A percentile compares a stretch with the other conserved stretches of the same genome.
Evolutionary conservation across 2,113 vertebrate genomes (phyloP).

Genomic region (Tichodroma muraria): DNA sequence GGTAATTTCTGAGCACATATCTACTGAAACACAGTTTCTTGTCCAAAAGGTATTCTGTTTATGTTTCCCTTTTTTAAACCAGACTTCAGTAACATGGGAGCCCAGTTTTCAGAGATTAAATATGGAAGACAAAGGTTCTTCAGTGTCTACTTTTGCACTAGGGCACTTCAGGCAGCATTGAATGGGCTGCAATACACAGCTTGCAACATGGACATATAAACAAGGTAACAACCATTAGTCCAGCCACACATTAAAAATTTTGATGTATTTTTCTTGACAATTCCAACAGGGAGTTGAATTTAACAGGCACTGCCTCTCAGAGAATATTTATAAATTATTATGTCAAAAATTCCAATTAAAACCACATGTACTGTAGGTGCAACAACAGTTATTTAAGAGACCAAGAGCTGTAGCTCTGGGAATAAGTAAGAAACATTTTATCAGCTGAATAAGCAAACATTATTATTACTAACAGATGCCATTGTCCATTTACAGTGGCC

Average conservation of each 20-base stretch:
- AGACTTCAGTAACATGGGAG: not conserved
- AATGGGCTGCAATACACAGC: not conserved
- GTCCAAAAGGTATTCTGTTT: not conserved
- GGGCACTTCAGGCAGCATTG: not conserved
- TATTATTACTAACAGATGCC: conserved; percentile 28
- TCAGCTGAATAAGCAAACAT: conserved; percentile 42
- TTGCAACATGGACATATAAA: not conserved
- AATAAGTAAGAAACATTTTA: conserved; percentile 23
- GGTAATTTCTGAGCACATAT: not conserved
- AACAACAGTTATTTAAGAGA: conserved; percentile 3
- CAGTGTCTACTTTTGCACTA: not conserved
- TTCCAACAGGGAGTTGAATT: not conserved
- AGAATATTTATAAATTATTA: conserved; percentile 1
- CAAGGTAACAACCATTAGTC: not conserved
- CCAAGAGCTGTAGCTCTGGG: not conserved
- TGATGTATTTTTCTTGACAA: not conserved
- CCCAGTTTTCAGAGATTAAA: not conserved
- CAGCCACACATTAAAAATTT: not conserved
- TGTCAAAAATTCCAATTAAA: conserved; percentile 19
- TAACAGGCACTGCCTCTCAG: not conserved
- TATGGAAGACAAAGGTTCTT: not conserved
- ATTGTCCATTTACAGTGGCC: conserved; percentile 29
- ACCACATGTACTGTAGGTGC: not conserved
- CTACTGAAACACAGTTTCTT: not conserved
- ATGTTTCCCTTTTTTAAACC: not conserved